These are phyloP conservation scores for Thunnus thynnus DNA, from an alignment of 2,113 vertebrate genomes.

Conservation along the genomic window DNA sequence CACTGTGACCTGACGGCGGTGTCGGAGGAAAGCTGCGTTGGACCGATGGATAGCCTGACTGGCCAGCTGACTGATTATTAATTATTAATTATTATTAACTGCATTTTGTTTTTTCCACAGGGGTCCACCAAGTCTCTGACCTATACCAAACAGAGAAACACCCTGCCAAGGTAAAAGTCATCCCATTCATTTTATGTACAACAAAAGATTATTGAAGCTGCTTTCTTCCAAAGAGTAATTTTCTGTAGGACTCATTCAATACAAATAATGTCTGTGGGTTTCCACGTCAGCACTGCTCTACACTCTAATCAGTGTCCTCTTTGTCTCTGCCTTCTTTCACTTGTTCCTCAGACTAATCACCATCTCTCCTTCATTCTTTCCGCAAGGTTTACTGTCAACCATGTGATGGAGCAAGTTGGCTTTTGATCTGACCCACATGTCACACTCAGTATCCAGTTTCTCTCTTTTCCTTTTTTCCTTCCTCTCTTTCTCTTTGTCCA, in stretches of 20 bases:
- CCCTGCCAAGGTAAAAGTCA: slow-evolving; percentile 74
- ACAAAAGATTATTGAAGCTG: neutral
- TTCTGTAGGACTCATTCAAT: neutral
- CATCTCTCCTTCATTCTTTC: slow-evolving; percentile 16
- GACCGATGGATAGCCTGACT: too few relatives aligned
- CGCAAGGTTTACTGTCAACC: neutral
- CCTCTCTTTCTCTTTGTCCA: neutral
- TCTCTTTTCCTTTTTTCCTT: neutral
- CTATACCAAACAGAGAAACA: slow-evolving; percentile 81
- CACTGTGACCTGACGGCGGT: too few relatives aligned
- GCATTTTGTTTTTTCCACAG: slow-evolving; percentile 37
- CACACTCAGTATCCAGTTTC: slow-evolving; percentile 29
- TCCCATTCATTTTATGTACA: neutral
- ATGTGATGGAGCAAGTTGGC: slow-evolving; percentile 33
- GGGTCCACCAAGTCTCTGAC: slow-evolving; percentile 81
- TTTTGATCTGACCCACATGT: slow-evolving; percentile 29
- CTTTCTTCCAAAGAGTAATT: neutral
- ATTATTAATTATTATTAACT: neutral
- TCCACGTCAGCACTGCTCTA: neutral
- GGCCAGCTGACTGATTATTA: neutral
- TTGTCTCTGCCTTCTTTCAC: neutral
- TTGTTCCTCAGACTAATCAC: neutral
- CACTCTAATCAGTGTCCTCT: neutral
- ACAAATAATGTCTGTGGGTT: neutral
- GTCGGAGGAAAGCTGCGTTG: too few relatives aligned